Conservation (phyloP, 2,888 invertebrate species). For the Cosmia pyralina region DNA sequence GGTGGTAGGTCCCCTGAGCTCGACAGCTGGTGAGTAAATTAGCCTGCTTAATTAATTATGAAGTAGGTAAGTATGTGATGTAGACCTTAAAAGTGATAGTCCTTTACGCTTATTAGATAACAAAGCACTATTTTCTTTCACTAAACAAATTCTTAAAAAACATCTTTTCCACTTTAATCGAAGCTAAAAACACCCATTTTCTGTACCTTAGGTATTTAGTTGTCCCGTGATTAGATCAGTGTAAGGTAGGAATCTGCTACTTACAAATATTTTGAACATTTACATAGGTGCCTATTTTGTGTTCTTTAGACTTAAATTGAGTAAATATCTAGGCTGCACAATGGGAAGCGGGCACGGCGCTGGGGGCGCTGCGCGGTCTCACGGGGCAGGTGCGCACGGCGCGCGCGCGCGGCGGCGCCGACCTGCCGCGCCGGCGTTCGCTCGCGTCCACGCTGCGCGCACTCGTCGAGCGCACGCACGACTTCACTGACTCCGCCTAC, state of each 20-base stretch:
- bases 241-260: slow-evolving; percentile 46
- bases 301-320: slow-evolving; percentile 39
- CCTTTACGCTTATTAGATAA: slow-evolving; percentile 60
- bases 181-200: slow-evolving; percentile 44
- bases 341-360: slow-evolving; percentile 92
- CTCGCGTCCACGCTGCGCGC: slow-evolving; percentile 96
- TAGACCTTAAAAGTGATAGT: slow-evolving; percentile 57
- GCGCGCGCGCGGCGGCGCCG: slow-evolving; percentile 92
- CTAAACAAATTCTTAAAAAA: slow-evolving; percentile 17
- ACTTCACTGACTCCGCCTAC: slow-evolving; percentile 99
- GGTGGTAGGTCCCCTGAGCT: slow-evolving; percentile 21
- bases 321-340: slow-evolving; percentile 80
- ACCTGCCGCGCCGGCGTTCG: slow-evolving; percentile 92
- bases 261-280: slow-evolving; percentile 6
- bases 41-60: slow-evolving; percentile 45
- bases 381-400: slow-evolving; percentile 96
- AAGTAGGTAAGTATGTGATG: slow-evolving; percentile 29
- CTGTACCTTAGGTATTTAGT: slow-evolving; percentile 55
- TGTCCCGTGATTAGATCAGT: slow-evolving; percentile 39
- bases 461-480: slow-evolving; percentile 98
- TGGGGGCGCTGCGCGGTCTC: slow-evolving; percentile 95
- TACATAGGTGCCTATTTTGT: slow-evolving; percentile 5
- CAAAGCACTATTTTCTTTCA: slow-evolving; percentile 53
- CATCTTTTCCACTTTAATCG: slow-evolving; percentile 33
- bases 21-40: slow-evolving; percentile 60